Evolutionary conservation across 2,113 vertebrate genomes (phyloP).

Genomic region (Oreocharis arfaki): DNA sequence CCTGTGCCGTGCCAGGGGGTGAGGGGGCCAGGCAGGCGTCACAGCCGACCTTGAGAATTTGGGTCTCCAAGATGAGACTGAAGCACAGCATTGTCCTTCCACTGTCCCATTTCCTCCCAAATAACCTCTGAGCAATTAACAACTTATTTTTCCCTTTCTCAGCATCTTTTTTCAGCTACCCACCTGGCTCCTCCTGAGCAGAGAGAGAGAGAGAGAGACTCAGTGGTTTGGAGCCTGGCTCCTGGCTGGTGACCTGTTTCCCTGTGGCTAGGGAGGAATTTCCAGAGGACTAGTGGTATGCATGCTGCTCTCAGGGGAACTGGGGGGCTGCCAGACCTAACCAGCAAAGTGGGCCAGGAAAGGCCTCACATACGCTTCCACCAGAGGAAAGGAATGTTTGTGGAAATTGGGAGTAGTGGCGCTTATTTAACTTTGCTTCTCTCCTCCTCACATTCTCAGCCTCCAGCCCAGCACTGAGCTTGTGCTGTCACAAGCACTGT

Average conservation of each 20-base stretch:
- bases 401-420: slow-evolving; percentile 5
- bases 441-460: not conserved
- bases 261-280: slow-evolving; percentile 44
- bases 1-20: no score
- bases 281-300: not conserved
- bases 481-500: rapidly evolving
- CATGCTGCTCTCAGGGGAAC: not conserved
- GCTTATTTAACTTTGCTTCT: not conserved
- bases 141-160: not conserved
- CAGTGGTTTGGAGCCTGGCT: not conserved
- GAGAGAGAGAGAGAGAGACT: not conserved
- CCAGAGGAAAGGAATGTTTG: slow-evolving; percentile 37
- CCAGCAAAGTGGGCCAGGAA: slow-evolving; percentile 4
- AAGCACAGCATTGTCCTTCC: not conserved
- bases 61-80: not conserved
- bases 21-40: rapidly evolving
- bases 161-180: not conserved
- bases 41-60: not conserved
- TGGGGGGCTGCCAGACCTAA: not conserved
- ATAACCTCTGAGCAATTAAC: not conserved
- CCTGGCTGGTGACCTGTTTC: slow-evolving; percentile 13
- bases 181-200: not conserved
- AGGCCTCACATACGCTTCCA: not conserved
- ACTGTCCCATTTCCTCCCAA: not conserved
- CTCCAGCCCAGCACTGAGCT: not conserved